Evolutionary conservation across 2,797 vertebrate species (phyloP).

Genomic region (Emydoidea blandingii): DNA sequence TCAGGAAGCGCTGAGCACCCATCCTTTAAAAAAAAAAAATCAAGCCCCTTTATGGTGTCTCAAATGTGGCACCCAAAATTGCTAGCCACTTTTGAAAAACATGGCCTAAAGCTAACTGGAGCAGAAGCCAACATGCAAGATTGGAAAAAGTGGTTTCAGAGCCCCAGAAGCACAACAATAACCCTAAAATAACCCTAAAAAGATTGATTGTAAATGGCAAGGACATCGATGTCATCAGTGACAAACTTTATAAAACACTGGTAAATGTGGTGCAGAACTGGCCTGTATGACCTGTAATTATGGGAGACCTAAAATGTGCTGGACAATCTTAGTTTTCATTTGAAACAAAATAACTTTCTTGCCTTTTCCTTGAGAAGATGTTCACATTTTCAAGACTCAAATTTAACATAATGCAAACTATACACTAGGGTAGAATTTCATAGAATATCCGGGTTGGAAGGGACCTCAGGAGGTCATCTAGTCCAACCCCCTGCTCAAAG

Average conservation of each 20-base stretch:
- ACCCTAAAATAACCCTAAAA: neutral
- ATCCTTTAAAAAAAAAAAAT: neutral
- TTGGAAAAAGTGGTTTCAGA: no score
- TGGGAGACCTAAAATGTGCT: neutral
- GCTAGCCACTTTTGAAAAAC: neutral
- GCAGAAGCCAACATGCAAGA: neutral
- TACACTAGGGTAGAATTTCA: no score
- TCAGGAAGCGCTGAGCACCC: neutral
- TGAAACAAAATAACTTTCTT: neutral
- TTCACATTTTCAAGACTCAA: neutral
- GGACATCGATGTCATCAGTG: neutral
- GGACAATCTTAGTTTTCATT: neutral
- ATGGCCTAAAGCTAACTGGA: neutral
- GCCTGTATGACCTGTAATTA: neutral
- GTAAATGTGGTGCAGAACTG: neutral
- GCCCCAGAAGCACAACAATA: neutral
- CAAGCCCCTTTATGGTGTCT: neutral
- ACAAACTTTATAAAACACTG: neutral
- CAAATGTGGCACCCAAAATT: neutral
- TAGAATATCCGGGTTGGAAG: no score
- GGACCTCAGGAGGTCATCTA: no score
- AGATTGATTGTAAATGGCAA: neutral
- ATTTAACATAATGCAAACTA: neutral
- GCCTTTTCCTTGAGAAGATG: neutral
- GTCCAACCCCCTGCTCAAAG: no score